Base-by-base conservation (phyloP, 2,797 vertebrate species). In the Xiphophorus birchmanni region DNA sequence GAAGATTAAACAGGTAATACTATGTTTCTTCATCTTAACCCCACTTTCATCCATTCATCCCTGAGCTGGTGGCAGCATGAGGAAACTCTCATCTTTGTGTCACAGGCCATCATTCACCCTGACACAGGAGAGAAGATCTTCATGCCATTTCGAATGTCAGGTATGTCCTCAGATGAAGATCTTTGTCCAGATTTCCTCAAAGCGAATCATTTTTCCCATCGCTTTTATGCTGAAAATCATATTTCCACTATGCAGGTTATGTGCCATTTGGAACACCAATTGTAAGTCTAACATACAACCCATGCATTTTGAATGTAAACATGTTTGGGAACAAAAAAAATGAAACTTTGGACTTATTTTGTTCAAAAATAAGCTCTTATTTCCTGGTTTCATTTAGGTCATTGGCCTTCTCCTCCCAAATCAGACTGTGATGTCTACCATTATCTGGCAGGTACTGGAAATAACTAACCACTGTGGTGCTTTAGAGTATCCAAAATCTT, bases 61-160 rank as follows among this genome's bases (percentile, higher is more conserved):
- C 23, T 58, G 75, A 47, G 73, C 86, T 80, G 71, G 80, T 77
- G 83, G 80, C 79, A 80, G 88, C 92, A 92, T 92, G 90, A 89
- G 78, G 85, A 91, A 88, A 90, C 91, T 89, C 88, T 84, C 93
- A 92, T 82, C 92, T 94, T 90, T 94, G 83, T 91, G 83, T 91
- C 92, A 29, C 95, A 99, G 98, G 98, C 98, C 91, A 98, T 99
- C 94, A 97, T 99, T 93, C 98, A 99, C 75, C 98, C 98, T 0
- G 98, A 99, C 88, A 99, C 98, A 4, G 97, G 98, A 12, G 97
- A 99, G 95, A 98, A 98, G 95, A 99, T 99, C 95, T 99, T 99
- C 96, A 99, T 99, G 98, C 98, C 98, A 86, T 99, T 99, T 94
- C 95, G 98, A 86, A 99, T 99, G 98, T 99, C 98, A 97, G 98